Evolutionary conservation across 2,113 vertebrate genomes (phyloP).

Genomic region (Struthidea cinerea): DNA sequence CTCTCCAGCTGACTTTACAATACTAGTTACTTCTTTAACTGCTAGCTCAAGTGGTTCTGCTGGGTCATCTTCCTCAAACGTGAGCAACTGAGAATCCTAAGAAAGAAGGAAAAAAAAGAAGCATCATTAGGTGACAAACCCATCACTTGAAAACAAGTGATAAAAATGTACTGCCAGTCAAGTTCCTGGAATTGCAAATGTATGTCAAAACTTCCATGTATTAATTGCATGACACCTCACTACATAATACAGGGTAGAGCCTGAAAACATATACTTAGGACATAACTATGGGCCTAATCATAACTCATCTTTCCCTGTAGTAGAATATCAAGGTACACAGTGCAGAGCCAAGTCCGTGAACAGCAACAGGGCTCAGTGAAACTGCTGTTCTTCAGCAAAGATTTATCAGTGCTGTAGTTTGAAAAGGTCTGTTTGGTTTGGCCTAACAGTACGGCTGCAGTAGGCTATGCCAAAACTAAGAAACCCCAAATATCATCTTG

Average conservation of each 20-base stretch:
- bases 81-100: slow-evolving; percentile 77
- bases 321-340: not conserved
- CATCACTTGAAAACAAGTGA: not conserved
- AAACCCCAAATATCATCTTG: not conserved
- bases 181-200: not conserved
- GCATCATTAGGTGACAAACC: not conserved
- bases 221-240: slow-evolving; percentile 1
- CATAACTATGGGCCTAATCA: not conserved
- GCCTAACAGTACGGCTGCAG: not conserved
- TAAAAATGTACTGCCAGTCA: not conserved
- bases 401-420: not conserved
- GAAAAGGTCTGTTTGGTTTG: not conserved
- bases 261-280: slow-evolving; percentile 5
- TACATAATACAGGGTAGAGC: not conserved
- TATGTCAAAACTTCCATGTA: not conserved
- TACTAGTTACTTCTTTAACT: slow-evolving; percentile 75
- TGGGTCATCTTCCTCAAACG: slow-evolving; percentile 79
- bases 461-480: not conserved
- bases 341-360: not conserved
- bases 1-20: slow-evolving; percentile 73
- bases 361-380: not conserved
- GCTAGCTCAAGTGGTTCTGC: slow-evolving; percentile 77
- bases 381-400: not conserved
- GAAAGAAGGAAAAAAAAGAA: not conserved
- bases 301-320: not conserved